Evolutionary conservation across 2,113 vertebrate species (phyloP), one percentile per base, ranked within the genome.

Genomic region (Bos indicus): DNA sequence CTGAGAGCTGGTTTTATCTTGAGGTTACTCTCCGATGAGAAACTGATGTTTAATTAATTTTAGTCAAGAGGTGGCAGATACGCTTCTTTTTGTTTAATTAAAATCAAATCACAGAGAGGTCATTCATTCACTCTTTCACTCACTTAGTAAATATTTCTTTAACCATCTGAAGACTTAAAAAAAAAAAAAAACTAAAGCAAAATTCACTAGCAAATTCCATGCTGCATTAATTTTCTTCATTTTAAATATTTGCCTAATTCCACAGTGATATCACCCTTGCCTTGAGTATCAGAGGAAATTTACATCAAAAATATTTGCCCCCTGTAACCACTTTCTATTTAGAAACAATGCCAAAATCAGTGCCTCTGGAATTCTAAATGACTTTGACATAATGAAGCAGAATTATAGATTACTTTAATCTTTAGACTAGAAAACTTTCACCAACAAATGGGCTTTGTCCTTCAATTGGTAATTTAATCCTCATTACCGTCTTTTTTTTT

Each of bases 1-100:
- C 77, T 57, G 95, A 94, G 87, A 90, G 36, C 54, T 96, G 33
- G 28, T 54, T 96, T 95, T 97, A 97, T 96, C 94, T 88, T 82
- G 48, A 96, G 88, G 95, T 96, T 92, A 88, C 88, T 96, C 92
- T 95, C 95, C 54, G 40, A 91, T 93, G 71, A 97, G 77, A 94
- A 97, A 97, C 64, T 89, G 93, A 91, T 93, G 89, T 95, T 97
- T 96, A 97, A 98, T 97, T 98, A 96, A 98, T 96, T 97, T 97
- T 91, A 90, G 90, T 95, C 91, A 98, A 95, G 82, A 92, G 57
- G 89, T 95, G 80, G 71, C 91, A 87, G 60, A 94, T 87, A 94
- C 30, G 52, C 46, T 89, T 62, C 48, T 48, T 96, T 97, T 96
- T 94, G 46, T 96, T 95, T 97, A 95, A 96, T 96, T 97, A 84